Evolutionary conservation across 92 coral and sea anemone species (phyloP).

Genomic region (Parazoanthus atlanticus): DNA sequence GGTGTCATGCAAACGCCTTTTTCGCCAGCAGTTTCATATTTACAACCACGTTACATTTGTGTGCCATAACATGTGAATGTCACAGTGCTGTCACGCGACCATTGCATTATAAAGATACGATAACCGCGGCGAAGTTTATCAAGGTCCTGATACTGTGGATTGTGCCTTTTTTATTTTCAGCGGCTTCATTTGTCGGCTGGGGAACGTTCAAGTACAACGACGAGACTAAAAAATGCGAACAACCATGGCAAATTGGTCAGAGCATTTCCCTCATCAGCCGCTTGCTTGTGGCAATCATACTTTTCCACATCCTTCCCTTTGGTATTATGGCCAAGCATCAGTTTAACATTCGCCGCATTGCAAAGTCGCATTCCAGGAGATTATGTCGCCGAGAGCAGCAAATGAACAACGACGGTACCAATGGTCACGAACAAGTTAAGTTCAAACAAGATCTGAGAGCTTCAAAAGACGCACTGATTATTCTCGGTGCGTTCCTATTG

Average conservation of each 20-base stretch:
- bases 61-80: conserved; percentile 22
- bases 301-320: conserved; percentile 10
- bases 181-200: conserved; percentile 2
- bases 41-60: conserved; percentile 8
- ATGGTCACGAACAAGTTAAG: neutral
- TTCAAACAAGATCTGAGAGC: conserved; percentile 4
- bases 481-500: neutral
- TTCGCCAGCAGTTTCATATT: neutral
- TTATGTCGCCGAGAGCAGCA: neutral
- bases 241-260: neutral
- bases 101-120: neutral
- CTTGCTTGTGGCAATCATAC: neutral
- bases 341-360: neutral
- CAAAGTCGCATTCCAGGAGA: neutral
- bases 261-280: neutral
- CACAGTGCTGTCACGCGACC: conserved; percentile 9
- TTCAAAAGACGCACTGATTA: conserved; percentile 2
- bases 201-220: conserved; percentile 2
- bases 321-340: conserved; percentile 15
- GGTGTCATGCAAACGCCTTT: neutral
- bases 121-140: neutral
- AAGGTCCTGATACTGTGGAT: neutral
- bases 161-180: conserved; percentile 1
- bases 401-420: neutral
- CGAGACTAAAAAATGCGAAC: neutral